These are phyloP conservation scores for Podotricha telesiphe DNA, from an alignment of 2,888 invertebrate species.

Conservation along the genomic window DNA sequence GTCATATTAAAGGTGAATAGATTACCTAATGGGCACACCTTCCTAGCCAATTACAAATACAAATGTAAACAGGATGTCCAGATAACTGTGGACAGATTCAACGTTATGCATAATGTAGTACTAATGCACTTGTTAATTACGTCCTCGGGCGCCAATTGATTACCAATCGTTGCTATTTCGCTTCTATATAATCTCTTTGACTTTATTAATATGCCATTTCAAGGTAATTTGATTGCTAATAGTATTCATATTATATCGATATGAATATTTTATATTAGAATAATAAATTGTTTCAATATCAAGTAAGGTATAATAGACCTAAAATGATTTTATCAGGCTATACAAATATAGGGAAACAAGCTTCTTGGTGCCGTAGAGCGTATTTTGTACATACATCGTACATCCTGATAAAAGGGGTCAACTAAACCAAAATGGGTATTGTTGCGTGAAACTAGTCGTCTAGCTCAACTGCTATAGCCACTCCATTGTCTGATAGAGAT, in stretches of 20 bases:
- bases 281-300: constrained; percentile 6
- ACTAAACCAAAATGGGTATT: constrained; percentile 41
- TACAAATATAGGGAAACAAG: constrained; percentile 27
- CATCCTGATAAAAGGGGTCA: constrained; percentile 40
- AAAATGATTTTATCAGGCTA: constrained; percentile 23
- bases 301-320: not conserved
- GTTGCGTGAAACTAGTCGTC: constrained; percentile 38
- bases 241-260: constrained; percentile 11
- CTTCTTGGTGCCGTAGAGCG: constrained; percentile 19
- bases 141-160: constrained; percentile 70
- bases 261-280: not conserved
- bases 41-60: constrained; percentile 67
- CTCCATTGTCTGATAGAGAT: constrained; percentile 44
- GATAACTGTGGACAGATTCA: constrained; percentile 67
- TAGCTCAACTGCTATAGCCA: constrained; percentile 39
- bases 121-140: constrained; percentile 75
- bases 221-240: constrained; percentile 23
- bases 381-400: constrained; percentile 29
- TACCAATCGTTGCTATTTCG: constrained; percentile 68
- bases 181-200: constrained; percentile 64
- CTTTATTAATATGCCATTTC: constrained; percentile 39
- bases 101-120: constrained; percentile 72
- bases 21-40: constrained; percentile 57
- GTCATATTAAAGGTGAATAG: constrained; percentile 46
- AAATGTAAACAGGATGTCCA: constrained; percentile 62